Evolutionary conservation across 2,797 vertebrate genomes (phyloP).

Genomic region (Cercopithecus mitis): DNA sequence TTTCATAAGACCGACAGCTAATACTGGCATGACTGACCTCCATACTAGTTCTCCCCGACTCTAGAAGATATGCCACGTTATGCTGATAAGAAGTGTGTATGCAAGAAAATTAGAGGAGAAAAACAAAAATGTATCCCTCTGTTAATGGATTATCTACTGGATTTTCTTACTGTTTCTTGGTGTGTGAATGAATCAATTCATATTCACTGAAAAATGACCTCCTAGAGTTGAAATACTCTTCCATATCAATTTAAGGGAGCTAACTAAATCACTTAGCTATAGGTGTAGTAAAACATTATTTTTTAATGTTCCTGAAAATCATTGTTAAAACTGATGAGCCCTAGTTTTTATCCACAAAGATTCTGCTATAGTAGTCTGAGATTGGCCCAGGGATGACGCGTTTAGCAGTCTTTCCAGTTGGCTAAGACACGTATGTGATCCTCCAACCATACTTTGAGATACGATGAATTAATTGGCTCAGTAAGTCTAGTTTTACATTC

Average conservation of each 20-base stretch:
- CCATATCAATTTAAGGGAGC: neutral
- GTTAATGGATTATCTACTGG: neutral
- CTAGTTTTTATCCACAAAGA: neutral
- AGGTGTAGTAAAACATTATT: neutral
- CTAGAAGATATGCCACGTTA: neutral
- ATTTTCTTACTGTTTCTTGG: neutral
- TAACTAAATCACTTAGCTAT: neutral
- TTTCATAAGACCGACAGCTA: neutral
- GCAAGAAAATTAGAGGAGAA: neutral
- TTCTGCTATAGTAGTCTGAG: neutral
- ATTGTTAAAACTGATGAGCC: neutral
- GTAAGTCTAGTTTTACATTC: neutral
- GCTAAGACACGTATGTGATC: neutral
- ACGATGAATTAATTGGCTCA: neutral
- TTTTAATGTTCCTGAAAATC: neutral
- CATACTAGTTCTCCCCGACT: neutral
- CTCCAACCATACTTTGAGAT: neutral
- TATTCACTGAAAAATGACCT: neutral
- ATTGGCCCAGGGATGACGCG: neutral
- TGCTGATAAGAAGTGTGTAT: neutral
- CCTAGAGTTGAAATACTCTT: neutral
- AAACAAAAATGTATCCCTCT: neutral
- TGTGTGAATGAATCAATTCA: neutral
- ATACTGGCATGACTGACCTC: neutral
- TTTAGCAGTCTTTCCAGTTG: neutral